Conservation (phyloP, 2,888 invertebrate species). For the Lapara coniferarum region DNA sequence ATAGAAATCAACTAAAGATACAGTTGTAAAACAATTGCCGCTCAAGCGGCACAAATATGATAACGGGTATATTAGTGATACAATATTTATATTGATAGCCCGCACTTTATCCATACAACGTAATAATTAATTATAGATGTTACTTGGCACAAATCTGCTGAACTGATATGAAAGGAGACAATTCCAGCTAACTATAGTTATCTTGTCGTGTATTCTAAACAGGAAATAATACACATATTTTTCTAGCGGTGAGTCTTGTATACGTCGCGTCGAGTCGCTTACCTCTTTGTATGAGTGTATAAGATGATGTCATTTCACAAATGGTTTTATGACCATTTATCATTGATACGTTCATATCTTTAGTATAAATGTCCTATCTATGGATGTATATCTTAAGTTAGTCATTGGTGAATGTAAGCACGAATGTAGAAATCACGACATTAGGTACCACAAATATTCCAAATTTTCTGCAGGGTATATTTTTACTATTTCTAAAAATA, state of each 20-base stretch:
- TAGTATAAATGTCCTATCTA: neutral
- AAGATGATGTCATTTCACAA: slow-evolving; percentile 16
- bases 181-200: neutral
- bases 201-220: no score
- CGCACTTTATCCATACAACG: neutral
- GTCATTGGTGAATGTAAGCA: neutral
- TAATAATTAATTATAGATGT: neutral
- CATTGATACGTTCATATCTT: neutral
- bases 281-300: neutral
- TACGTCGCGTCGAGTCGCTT: neutral
- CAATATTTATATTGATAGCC: slow-evolving; percentile 15
- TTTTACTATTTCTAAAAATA: no score
- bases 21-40: slow-evolving; percentile 56
- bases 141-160: neutral
- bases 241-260: neutral
- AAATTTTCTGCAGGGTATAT: no score
- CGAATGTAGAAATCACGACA: no score
- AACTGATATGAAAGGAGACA: neutral
- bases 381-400: neutral
- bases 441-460: no score
- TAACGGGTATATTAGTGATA: slow-evolving; percentile 18
- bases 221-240: neutral
- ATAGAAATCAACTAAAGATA: slow-evolving; percentile 45
- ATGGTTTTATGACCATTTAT: slow-evolving; percentile 6
- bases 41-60: slow-evolving; percentile 36